These are phyloP conservation scores for Alauda arvensis DNA, from an alignment of 2,797 vertebrate genomes.

Conservation along the genomic window DNA sequence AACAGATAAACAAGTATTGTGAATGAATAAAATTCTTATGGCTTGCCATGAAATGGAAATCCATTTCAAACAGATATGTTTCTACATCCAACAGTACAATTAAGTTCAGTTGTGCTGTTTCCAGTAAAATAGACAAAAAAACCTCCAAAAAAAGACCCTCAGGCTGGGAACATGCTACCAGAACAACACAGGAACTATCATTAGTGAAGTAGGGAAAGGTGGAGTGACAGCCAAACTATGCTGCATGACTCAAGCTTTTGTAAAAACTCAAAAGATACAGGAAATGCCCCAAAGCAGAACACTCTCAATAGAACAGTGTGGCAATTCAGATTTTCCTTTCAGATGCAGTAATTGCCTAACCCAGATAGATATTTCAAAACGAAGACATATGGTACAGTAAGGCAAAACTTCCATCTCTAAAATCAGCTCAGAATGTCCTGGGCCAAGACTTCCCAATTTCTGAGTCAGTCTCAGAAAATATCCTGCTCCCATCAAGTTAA, in stretches of 20 bases:
- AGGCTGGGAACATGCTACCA: not conserved
- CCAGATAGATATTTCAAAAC: conserved; percentile 1
- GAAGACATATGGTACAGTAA: not conserved
- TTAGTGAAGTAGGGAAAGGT: not conserved
- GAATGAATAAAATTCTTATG: not conserved
- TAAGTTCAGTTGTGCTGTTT: not conserved
- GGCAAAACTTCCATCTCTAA: not conserved
- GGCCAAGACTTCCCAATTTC: not conserved
- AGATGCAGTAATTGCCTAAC: conserved; percentile 34
- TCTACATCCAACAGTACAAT: not conserved
- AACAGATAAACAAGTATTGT: not conserved
- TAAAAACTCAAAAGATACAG: not conserved
- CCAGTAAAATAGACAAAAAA: not conserved
- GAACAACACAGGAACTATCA: not conserved
- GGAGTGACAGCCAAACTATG: not conserved
- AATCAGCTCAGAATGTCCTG: not conserved
- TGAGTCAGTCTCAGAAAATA: not conserved
- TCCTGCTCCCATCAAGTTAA: not conserved
- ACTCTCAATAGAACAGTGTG: not conserved
- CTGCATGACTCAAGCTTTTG: not conserved
- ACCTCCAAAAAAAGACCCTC: not conserved
- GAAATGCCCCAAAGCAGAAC: conserved; percentile 42
- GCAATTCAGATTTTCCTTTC: conserved; percentile 20
- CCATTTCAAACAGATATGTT: not conserved
- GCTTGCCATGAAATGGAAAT: not conserved